A percentile compares a stretch with the other conserved stretches of the same genome.
Conservation (phyloP, 2,113 vertebrate species). For the Sphyrna mokarran region DNA sequence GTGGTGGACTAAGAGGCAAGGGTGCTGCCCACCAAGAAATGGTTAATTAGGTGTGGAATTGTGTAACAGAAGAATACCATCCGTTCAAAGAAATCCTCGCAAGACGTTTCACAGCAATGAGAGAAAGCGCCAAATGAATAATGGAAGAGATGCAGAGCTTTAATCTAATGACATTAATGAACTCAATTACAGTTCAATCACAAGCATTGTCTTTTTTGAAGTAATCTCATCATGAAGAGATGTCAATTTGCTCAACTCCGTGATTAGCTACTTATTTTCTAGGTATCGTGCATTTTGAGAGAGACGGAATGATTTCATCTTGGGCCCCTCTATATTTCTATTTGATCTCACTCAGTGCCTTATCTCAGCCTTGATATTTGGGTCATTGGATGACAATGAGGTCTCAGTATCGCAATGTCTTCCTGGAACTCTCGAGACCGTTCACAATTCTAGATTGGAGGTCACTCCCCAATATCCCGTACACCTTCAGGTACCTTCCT, state of each 20-base stretch:
- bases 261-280: conserved; percentile 21
- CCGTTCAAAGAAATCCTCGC: background rate
- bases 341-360: background rate
- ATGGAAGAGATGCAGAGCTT: background rate
- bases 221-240: background rate
- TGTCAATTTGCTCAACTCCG: conserved; percentile 13
- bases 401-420: background rate
- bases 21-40: too few relatives aligned
- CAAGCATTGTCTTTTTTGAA: background rate
- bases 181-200: conserved; percentile 33
- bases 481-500: background rate
- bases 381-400: background rate
- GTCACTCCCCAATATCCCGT: background rate
- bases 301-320: background rate
- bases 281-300: background rate
- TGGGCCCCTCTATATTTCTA: too few relatives aligned
- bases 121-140: background rate
- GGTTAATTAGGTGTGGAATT: too few relatives aligned
- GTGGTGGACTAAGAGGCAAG: background rate
- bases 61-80: background rate
- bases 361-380: background rate
- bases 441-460: background rate
- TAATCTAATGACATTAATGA: conserved; percentile 31
- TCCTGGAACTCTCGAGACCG: background rate
- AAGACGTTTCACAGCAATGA: background rate